Evolutionary conservation across 1,140 invertebrate genomes (phyloP), one percentile per base, ranked within the genome.

Genomic region (Drosophila nigromelanica): DNA sequence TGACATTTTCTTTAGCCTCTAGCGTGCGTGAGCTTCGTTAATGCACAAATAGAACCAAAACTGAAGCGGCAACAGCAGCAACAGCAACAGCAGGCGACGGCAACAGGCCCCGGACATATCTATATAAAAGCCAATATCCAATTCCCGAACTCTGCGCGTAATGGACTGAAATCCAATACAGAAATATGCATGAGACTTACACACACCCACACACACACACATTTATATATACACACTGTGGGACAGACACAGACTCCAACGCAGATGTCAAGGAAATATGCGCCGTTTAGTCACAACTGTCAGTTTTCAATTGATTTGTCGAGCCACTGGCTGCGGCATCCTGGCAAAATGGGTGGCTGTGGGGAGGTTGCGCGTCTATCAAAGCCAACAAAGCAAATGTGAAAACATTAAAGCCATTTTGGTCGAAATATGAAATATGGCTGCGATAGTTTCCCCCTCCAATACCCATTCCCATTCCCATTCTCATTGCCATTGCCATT

Each of bases 281-380:
- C 82, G 82, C 79, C 83, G 79, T 87, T 87, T 87, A 87, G 82
- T 87, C 82, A 87, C 83, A 87, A 87, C 82, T 87, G 82, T 87
- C 82, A 87, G 82, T 89, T 87, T 89, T 87, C 82, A 87, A 87
- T 87, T 87, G 82, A 87, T 87, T 87, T 87, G 82, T 87, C 82
- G 82, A 82, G 86, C 47, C 82, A 71, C 63, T 59, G 60, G n/a
- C 43, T 56, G 68, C 51, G 10, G 66, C 45, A 39, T 56, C 42
- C 18, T 27, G 27, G 24, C 48, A 7, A n/a, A n/a, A 12, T 11
- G 12, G 18, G 39, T n/a, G 37, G 18, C 11, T 21, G 52, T 50
- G 11, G 47, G 12, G 8, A n/a, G 14, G 55, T 68, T 69, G 55
- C 11, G 73, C 79, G 81, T 73, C 83, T 75, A 82, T 82, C 78